Base-by-base conservation (phyloP, 2,797 vertebrate genomes). In the Thalassophryne amazonica region DNA sequence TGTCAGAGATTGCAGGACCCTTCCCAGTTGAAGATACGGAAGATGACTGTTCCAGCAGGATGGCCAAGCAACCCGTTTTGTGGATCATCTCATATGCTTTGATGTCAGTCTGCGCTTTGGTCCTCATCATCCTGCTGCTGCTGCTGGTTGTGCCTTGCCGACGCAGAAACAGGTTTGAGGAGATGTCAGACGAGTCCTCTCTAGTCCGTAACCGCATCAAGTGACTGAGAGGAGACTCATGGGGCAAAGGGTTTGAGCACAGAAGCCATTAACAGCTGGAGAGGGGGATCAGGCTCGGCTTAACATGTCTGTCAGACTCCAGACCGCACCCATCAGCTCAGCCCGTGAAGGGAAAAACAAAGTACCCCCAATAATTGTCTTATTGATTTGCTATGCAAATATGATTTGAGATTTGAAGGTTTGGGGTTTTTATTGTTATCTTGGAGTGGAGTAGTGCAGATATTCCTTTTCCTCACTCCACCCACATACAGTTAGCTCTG, bases 121-220 rank as follows among this genome's bases (percentile, higher is more conserved):
- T 95, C 37, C 91, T 99, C 16, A 79, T 97, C 2, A 18, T 90
- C 2, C 86, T 98, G 10, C 34, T 96, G 43, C 35, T 93, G 25
- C 76, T 97, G 66, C 89, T 98, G 39, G 73, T 94, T 2, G 58
- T 94, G 56, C 95, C 95, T 0, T 89, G 80, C 23, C 74, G 83
- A 11, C 69, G 56, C 18, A 73, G 61, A 7, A 69, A 70, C 0
- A 62, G 79, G 46, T 89, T 84, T 0, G 91, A 93, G 5, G 90
- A 93, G 29, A 93, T 99, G 50, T 98, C 92, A 0, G 97, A 99
- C 0, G 94, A 96, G 75, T 99, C 97, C 6, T 97, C 96, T 0
- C 88, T 99, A 5, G 94, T 99, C 22, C 93, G 90, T 13, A 93
- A 99, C 59, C 93, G 96, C 17, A 97, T 97, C 93, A 99, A 98